A percentile compares a stretch with the other conserved stretches of the same genome.
Conservation (phyloP, 2,888 invertebrate genomes). For the Ophion ellenae region DNA sequence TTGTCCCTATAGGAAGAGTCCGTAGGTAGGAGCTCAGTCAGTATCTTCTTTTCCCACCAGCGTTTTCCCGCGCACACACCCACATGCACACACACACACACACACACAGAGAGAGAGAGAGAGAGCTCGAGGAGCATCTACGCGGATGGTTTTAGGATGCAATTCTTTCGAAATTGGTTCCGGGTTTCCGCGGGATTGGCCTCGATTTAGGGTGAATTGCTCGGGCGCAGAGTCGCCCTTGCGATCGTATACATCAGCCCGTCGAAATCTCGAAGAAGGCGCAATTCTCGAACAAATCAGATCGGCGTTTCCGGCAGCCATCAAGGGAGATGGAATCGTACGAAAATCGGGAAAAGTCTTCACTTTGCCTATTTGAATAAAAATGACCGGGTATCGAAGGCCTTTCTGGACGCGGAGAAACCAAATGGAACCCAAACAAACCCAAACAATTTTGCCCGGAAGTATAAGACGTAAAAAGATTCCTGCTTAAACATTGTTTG, state of each 20-base stretch:
- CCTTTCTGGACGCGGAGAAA: background rate
- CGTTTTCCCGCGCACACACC: background rate
- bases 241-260: conserved; percentile 36
- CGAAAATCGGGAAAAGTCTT: conserved; percentile 56
- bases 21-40: conserved; percentile 22
- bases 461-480: background rate
- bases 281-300: conserved; percentile 40
- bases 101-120: conserved; percentile 29
- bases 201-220: conserved; percentile 77
- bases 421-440: conserved; percentile 19
- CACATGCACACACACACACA: background rate
- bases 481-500: conserved; percentile 1
- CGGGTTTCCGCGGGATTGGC: conserved; percentile 77
- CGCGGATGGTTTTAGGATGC: conserved; percentile 78
- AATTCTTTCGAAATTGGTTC: conserved; percentile 81
- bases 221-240: conserved; percentile 28
- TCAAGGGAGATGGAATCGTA: conserved; percentile 37
- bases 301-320: conserved; percentile 11
- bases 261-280: conserved; percentile 46
- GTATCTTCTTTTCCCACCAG: conserved; percentile 9
- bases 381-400: conserved; percentile 25
- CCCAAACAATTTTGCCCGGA: conserved; percentile 32
- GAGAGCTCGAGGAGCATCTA: conserved; percentile 61
- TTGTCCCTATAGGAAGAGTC: conserved; percentile 21
- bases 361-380: conserved; percentile 58